Percentiles rank a stretch among this genome's conserved stretches.
Conservation (phyloP, 2,888 invertebrate species). For the Tineola bisselliella region DNA sequence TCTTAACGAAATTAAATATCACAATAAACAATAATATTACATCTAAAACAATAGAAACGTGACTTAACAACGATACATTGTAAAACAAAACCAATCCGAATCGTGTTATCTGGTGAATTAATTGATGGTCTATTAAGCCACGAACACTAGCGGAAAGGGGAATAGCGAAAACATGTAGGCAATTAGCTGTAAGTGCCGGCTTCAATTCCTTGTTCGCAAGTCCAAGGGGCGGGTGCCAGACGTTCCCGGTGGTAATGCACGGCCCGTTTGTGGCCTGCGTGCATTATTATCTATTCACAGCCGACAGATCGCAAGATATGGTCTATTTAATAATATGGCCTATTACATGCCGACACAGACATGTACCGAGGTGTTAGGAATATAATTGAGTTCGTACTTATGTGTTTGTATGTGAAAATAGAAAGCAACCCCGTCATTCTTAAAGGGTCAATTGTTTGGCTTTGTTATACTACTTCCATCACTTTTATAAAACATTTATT, state of each 20-base stretch:
- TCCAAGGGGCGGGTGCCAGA: conserved; percentile 31
- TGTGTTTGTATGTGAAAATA: conserved; percentile 1
- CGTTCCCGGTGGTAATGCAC: conserved; percentile 37
- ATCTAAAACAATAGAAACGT: conserved; percentile 2
- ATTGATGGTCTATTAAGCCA: conserved; percentile 1
- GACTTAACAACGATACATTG: neutral
- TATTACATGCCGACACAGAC: conserved; percentile 26
- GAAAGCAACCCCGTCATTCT: neutral
- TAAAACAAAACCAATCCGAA: neutral
- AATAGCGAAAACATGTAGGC: conserved; percentile 43
- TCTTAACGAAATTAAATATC: neutral
- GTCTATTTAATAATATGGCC: conserved; percentile 48
- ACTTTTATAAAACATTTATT: neutral
- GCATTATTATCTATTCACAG: conserved; percentile 48
- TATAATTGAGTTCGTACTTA: conserved; percentile 3
- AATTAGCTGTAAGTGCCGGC: conserved; percentile 43
- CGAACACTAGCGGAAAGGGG: conserved; percentile 18
- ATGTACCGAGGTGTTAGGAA: conserved; percentile 23
- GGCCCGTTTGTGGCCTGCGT: conserved; percentile 26
- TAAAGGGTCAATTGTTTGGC: neutral
- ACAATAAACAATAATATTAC: neutral
- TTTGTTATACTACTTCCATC: neutral
- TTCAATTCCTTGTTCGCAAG: conserved; percentile 40
- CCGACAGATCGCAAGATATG: conserved; percentile 47
- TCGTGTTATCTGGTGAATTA: neutral